These are phyloP conservation scores for Poecilia gillii DNA, from an alignment of 2,797 vertebrate species.

Conservation along the genomic window DNA sequence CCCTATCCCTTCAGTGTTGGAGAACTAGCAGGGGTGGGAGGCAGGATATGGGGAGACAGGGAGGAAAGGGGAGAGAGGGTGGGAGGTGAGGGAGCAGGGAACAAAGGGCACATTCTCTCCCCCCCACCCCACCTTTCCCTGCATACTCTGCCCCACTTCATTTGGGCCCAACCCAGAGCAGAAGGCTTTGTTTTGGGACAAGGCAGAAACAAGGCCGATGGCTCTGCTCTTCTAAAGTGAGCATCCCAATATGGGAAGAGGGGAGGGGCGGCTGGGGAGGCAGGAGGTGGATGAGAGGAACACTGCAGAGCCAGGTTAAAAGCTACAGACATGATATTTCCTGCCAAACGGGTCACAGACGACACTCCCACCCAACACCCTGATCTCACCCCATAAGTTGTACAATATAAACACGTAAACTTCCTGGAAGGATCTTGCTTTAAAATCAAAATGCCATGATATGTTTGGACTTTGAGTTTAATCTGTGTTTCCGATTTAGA, in stretches of 20 bases:
- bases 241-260: constrained; percentile 67
- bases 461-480: background rate
- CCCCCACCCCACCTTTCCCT: constrained; percentile 76
- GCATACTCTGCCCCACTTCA: constrained; percentile 80
- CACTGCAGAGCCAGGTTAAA: constrained; percentile 21
- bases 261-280: constrained; percentile 38
- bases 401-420: constrained; percentile 6
- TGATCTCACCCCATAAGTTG: constrained; percentile 1
- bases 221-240: constrained; percentile 75
- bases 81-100: constrained; percentile 12
- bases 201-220: constrained; percentile 77
- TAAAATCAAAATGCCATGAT: background rate
- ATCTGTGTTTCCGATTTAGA: background rate
- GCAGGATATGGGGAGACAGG: constrained; percentile 76
- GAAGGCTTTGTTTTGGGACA: constrained; percentile 78
- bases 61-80: constrained; percentile 65
- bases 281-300: constrained; percentile 32
- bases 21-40: constrained; percentile 75
- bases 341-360: constrained; percentile 25
- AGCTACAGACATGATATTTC: constrained; percentile 32
- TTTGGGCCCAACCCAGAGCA: constrained; percentile 70
- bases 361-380: background rate
- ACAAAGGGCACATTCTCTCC: constrained; percentile 80
- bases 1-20: constrained; percentile 65
- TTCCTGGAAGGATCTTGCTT: background rate